These are phyloP conservation scores for Centropus bengalensis DNA, from an alignment of 2,113 vertebrate genomes.

Conservation along the genomic window DNA sequence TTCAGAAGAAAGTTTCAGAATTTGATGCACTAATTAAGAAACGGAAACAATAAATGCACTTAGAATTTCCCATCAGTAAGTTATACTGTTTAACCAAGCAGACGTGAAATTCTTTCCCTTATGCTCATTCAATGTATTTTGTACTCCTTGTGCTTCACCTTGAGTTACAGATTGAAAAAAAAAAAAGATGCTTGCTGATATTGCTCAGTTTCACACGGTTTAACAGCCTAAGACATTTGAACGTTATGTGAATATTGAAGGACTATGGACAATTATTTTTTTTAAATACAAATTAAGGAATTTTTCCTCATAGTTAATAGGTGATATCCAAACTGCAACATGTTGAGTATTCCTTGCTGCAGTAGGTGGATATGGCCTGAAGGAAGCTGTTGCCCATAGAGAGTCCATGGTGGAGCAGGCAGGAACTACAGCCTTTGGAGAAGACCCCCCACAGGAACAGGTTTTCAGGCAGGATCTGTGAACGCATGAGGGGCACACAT, in stretches of 20 bases:
- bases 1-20: neutral
- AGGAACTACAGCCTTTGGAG: neutral
- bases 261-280: neutral
- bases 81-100: neutral
- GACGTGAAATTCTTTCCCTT: neutral
- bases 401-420: rapidly evolving
- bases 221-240: neutral
- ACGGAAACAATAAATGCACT: neutral
- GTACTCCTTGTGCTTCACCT: neutral
- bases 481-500: rapidly evolving
- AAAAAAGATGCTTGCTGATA: neutral
- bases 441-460: rapidly evolving
- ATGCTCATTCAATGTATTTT: neutral
- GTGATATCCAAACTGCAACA: neutral
- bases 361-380: neutral
- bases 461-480: neutral
- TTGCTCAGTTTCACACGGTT: neutral
- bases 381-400: neutral
- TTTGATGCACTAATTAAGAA: neutral
- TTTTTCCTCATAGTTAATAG: neutral
- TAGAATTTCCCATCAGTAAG: neutral
- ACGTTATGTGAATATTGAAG: neutral
- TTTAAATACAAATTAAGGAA: neutral
- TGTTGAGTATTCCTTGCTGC: neutral
- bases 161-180: neutral